A percentile compares a stretch with the other conserved stretches of the same genome.
phyloP scores from a whole-genome alignment of 2,888 invertebrate species.

The Malthinus flaveolus region DNA sequence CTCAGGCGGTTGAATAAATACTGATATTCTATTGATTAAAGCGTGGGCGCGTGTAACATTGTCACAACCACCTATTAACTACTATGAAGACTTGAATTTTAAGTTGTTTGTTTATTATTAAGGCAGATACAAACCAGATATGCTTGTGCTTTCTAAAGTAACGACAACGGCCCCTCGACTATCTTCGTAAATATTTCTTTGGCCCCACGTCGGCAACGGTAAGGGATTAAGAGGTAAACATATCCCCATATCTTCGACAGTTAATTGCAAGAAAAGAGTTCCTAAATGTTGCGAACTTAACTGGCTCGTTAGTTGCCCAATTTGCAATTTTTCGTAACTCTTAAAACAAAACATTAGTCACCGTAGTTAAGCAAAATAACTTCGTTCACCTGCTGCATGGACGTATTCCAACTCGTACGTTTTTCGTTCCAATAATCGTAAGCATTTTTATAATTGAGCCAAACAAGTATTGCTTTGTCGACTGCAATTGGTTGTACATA shows the following conservation, averaged over 20 bases:
- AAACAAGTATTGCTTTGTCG: constrained; percentile 96
- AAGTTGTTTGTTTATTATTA: too few species aligned
- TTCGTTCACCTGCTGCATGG: constrained; percentile 69
- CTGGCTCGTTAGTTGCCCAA: constrained; percentile 78
- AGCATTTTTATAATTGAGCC: constrained; percentile 99
- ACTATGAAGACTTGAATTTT: not conserved
- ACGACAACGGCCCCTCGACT: constrained; percentile 91
- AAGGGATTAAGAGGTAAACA: constrained; percentile 88
- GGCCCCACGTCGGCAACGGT: constrained; percentile 70
- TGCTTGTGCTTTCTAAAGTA: constrained; percentile 94
- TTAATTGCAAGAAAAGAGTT: constrained; percentile 89
- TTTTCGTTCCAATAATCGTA: constrained; percentile 99
- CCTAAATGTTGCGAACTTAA: constrained; percentile 79
- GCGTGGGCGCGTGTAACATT: too few species aligned
- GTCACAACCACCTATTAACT: too few species aligned
- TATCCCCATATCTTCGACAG: constrained; percentile 96
- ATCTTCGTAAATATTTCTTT: constrained; percentile 73
- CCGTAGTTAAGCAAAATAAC: not conserved
- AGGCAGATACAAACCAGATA: constrained; percentile 57
- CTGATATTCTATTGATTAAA: not conserved
- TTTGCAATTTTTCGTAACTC: constrained; percentile 74
- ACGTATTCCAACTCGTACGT: constrained; percentile 85
- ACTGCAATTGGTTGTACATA: constrained; percentile 97
- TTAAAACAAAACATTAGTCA: not conserved
- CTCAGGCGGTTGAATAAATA: too few species aligned